Conservation (phyloP, 2,797 vertebrate species). For the Sebastes vulpes region DNA sequence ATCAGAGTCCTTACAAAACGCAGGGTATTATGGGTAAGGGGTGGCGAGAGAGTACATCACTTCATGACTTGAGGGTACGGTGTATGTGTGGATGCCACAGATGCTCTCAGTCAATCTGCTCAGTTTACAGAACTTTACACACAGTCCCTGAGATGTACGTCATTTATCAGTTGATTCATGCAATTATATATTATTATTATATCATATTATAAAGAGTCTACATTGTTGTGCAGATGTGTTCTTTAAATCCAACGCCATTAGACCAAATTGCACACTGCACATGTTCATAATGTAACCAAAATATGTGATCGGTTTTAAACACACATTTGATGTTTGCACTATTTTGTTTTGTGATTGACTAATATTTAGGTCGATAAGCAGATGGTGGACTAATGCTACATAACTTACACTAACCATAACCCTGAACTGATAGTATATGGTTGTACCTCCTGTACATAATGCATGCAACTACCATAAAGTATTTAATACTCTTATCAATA, state of each 20-base stretch:
- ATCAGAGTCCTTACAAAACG: not conserved
- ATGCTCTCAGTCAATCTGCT: conserved; percentile 54
- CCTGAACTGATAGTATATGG: not conserved
- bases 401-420: not conserved
- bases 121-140: conserved; percentile 27
- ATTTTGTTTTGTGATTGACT: not conserved
- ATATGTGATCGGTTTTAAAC: not conserved
- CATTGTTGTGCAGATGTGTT: not conserved
- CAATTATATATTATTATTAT: not conserved
- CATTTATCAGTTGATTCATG: conserved; percentile 4
- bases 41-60: not conserved
- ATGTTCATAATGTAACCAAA: not conserved
- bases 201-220: not conserved
- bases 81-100: conserved; percentile 37
- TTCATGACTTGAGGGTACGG: not conserved
- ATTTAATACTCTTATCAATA: too few relatives aligned
- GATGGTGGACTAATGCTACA: not conserved
- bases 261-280: not conserved
- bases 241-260: not conserved
- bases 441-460: not conserved
- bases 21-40: conserved; percentile 4
- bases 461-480: not conserved
- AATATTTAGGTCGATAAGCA: not conserved
- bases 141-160: conserved; percentile 7
- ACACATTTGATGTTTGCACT: not conserved